Evolutionary conservation across 2,888 invertebrate species (phyloP).

Genomic region (Netelia melanura): DNA sequence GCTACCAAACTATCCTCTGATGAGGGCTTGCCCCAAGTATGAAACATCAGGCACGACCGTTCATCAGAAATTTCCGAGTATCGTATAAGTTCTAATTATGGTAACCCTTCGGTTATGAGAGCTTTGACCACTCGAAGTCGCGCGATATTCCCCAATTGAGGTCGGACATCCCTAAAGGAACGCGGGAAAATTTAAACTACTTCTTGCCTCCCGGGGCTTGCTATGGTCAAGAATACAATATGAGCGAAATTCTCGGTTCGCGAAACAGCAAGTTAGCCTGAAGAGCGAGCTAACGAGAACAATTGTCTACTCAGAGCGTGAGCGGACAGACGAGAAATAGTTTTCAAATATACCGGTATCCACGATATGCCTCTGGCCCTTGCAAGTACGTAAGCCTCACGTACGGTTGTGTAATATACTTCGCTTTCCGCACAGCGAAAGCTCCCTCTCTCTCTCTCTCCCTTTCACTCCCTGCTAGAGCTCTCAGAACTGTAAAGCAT

Average conservation of each 20-base stretch:
- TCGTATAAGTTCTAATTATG: too few species aligned
- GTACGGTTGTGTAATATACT: constrained; percentile 26
- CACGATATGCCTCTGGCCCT: constrained; percentile 12
- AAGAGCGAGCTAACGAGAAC: constrained; percentile 59
- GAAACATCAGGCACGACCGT: too few species aligned
- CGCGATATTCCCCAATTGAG: background rate
- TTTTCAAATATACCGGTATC: constrained; percentile 41
- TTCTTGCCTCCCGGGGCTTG: constrained; percentile 15
- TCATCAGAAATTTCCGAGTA: too few species aligned
- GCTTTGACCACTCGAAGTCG: constrained; percentile 4
- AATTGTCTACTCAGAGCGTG: constrained; percentile 57
- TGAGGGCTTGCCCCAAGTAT: too few species aligned
- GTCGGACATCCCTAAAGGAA: background rate
- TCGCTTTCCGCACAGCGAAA: constrained; percentile 48
- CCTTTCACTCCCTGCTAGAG: constrained; percentile 29
- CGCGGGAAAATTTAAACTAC: constrained; percentile 17
- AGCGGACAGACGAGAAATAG: constrained; percentile 39
- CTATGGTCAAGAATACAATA: constrained; percentile 20
- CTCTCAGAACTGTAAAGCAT: constrained; percentile 38
- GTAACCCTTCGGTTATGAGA: constrained; percentile 24
- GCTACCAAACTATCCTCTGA: too few species aligned
- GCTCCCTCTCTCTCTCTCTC: constrained; percentile 26
- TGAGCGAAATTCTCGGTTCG: constrained; percentile 25
- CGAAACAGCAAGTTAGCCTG: constrained; percentile 10
- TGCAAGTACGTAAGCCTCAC: constrained; percentile 25